Percentiles rank a stretch among this genome's conserved stretches.
phyloP scores from a whole-genome alignment of 2,113 vertebrate species.

The Calyptomena viridis region DNA sequence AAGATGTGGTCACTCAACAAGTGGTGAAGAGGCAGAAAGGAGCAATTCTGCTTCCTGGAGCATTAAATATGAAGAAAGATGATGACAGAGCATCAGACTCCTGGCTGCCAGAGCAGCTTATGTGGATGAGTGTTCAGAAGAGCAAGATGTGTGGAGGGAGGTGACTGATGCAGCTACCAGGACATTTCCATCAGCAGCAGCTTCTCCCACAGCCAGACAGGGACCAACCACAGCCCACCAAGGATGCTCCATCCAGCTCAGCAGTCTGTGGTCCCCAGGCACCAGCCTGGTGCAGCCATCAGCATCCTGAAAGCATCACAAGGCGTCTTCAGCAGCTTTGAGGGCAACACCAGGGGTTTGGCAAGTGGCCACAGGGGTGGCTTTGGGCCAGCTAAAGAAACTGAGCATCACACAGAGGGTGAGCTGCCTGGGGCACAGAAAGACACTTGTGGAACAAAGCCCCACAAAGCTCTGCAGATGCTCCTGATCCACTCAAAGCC shows the following conservation, averaged over 20 bases:
- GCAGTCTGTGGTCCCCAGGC: not conserved
- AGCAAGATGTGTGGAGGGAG: not conserved
- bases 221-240: not conserved
- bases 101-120: not conserved
- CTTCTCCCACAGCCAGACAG: not conserved
- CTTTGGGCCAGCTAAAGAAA: not conserved
- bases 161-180: not conserved
- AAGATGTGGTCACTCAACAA: not conserved
- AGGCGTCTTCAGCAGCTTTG: not conserved
- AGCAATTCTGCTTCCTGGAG: not conserved
- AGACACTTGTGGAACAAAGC: not conserved
- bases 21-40: not conserved
- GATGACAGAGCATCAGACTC: constrained; percentile 20
- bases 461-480: not conserved
- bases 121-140: not conserved
- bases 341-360: not conserved
- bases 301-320: not conserved
- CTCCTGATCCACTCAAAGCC: not conserved
- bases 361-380: not conserved
- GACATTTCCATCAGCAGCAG: not conserved
- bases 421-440: not conserved
- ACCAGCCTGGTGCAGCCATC: not conserved
- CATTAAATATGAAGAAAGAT: not conserved
- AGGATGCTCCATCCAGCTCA: not conserved
- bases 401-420: not conserved